A percentile compares a stretch with the other conserved stretches of the same genome.
Evolutionary conservation across 2,797 vertebrate species (phyloP).

Genomic region (Loriculus beryllinus): DNA sequence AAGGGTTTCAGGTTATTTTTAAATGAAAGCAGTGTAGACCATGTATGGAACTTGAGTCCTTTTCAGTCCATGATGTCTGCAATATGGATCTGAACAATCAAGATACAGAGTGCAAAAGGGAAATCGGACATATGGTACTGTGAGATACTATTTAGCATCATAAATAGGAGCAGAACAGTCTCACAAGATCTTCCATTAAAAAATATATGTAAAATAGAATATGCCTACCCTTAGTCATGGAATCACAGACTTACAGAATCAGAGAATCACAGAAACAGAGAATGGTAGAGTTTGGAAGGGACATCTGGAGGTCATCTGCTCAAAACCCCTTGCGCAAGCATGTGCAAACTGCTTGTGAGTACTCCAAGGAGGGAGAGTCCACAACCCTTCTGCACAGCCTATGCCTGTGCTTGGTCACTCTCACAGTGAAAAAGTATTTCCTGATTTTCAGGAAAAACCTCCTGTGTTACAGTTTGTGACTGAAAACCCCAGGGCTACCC

Average conservation of each 20-base stretch:
- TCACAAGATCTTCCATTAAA: not conserved
- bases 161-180: not conserved
- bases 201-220: not conserved
- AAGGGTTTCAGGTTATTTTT: not conserved
- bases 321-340: not conserved
- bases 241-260: not conserved
- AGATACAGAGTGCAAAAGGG: not conserved
- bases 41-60: not conserved
- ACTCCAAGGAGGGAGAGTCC: not conserved
- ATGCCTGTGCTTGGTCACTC: not conserved
- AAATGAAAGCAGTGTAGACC: not conserved
- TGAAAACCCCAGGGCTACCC: not conserved
- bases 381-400: not conserved
- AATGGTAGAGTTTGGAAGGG: not conserved
- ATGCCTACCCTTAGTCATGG: not conserved
- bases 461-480: not conserved
- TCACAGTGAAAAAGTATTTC: not conserved
- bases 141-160: not conserved
- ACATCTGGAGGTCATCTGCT: not conserved
- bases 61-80: not conserved
- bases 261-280: not conserved
- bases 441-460: not conserved
- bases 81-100: not conserved
- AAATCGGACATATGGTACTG: not conserved
- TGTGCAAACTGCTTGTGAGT: not conserved